Base-by-base conservation (phyloP, 1,140 invertebrate species). In the Caenorhabditis elegans region DNA sequence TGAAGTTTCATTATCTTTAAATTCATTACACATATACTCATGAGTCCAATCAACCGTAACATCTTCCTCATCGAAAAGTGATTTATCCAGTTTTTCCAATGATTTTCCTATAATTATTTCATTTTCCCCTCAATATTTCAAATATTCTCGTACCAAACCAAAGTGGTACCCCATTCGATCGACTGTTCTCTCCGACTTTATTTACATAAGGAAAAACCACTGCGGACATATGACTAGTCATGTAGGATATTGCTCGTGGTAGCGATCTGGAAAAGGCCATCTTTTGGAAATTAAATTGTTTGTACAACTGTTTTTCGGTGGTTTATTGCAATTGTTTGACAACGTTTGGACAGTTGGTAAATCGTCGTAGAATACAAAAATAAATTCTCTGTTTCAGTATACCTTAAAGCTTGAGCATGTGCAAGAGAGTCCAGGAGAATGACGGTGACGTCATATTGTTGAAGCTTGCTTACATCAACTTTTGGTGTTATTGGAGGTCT, bases 141-240 rank as follows among this genome's bases (percentile, higher is more conserved):
- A 0, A 2, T 11, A 70, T 15, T 11, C 28, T 39, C 51, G 10
- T 51, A 84, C 82, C 79, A 70, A 82, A 84, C 82, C 79, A 81
- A 3, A 84, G 31, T 22, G 70, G 47, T 15, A 79, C n/a, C 11
- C 78, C 82, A 77, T 84, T 84, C 0, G 82, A 79, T 13, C 46
- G 36, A 77, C 82, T 84, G 34, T 84, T 84, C 1, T 70, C 34
- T 22, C 82, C 82, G 36, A 84, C 76, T 51, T 84, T 84, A 47
- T 84, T 84, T 10, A 84, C 13, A 60, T 76, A 80, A 4, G 79
- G 79, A 36, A 84, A 82, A 10, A 51, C 48, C 8, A 82, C 76
- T 2, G 36, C 79, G 47, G 77, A 36, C 26, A 81, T 24, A n/a
- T 24, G 76, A n/a, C 76, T 76, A 6, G 78, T 51, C 0, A 84